These are phyloP conservation scores for Hedya salicella DNA, from an alignment of 2,888 invertebrate genomes.

Conservation along the genomic window DNA sequence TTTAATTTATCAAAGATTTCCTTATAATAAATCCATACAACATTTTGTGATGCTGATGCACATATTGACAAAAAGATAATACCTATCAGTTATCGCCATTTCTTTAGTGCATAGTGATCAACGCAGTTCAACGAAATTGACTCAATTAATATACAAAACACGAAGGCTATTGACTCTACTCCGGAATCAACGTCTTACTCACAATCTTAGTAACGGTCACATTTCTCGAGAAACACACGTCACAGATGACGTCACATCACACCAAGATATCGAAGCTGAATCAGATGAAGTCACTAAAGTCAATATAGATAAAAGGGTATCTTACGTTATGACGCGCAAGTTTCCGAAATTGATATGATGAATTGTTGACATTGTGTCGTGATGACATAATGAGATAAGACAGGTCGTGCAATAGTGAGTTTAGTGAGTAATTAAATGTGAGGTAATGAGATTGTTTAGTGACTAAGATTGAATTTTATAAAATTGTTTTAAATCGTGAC, in stretches of 20 bases:
- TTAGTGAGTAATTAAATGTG: constrained; percentile 17
- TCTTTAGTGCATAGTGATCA: background rate
- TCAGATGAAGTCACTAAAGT: constrained; percentile 27
- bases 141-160: constrained; percentile 12
- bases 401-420: background rate
- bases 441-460: constrained; percentile 19
- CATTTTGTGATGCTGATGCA: no score
- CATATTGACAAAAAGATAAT: no score
- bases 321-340: constrained; percentile 18
- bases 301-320: constrained; percentile 21
- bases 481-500: constrained; percentile 12
- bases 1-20: no score
- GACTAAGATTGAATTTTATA: constrained; percentile 9
- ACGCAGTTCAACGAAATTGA: constrained; percentile 15
- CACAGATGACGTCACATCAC: constrained; percentile 17
- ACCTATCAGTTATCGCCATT: no score
- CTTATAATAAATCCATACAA: no score
- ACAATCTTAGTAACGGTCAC: constrained; percentile 3
- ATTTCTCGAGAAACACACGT: constrained; percentile 23
- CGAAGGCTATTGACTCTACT: constrained; percentile 11
- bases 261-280: background rate
- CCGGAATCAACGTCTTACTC: constrained; percentile 25
- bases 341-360: constrained; percentile 22
- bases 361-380: constrained; percentile 10
- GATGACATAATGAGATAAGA: constrained; percentile 1